A percentile compares a stretch with the other conserved stretches of the same genome.
These are phyloP conservation scores for Riptortus pedestris DNA, from an alignment of 1,140 invertebrate genomes.

Conservation along the genomic window DNA sequence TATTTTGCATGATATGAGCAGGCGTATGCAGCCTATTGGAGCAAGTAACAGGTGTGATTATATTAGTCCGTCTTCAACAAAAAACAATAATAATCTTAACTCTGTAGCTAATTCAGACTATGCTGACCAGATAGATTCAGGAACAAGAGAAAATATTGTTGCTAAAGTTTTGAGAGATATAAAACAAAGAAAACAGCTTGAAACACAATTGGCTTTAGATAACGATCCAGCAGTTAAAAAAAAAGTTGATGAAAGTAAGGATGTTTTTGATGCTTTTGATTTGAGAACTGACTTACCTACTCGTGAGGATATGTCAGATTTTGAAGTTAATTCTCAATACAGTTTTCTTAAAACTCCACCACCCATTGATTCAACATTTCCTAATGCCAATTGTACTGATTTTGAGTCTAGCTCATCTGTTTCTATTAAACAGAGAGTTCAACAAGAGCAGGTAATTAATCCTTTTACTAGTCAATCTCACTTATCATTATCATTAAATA, in stretches of 20 bases:
- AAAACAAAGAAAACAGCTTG: not conserved
- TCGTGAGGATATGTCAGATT: not conserved
- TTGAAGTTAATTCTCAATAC: constrained; percentile 1
- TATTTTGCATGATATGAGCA: no score
- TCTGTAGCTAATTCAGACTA: no score
- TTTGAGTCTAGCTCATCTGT: not conserved
- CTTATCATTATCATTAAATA: constrained; percentile 1
- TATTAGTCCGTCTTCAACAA: no score
- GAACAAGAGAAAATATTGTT: not conserved
- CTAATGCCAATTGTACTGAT: not conserved
- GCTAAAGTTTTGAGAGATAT: not conserved
- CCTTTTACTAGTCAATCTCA: not conserved
- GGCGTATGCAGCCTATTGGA: no score
- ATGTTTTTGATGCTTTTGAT: not conserved
- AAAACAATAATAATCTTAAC: no score
- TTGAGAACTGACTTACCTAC: constrained; percentile 4
- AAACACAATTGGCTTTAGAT: not conserved
- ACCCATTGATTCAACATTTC: not conserved
- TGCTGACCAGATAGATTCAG: not conserved
- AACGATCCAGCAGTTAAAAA: not conserved
- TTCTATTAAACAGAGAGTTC: not conserved
- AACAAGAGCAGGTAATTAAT: not conserved
- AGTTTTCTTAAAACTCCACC: not conserved
- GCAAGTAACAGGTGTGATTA: no score
- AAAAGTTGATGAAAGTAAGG: not conserved